Conservation (phyloP, 2,797 vertebrate genomes). For the Xenops minutus region DNA sequence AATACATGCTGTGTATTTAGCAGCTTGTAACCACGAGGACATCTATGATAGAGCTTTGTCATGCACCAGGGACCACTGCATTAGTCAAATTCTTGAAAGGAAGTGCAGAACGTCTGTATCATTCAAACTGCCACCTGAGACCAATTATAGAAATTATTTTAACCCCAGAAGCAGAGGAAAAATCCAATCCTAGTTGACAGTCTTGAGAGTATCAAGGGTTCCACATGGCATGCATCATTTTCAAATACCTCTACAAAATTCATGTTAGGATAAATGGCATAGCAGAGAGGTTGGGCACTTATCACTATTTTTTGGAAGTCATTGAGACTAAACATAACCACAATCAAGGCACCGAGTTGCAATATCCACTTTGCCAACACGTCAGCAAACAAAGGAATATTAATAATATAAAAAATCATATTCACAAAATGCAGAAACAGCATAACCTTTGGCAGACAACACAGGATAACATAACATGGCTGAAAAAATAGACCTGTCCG, state of each 20-base stretch:
- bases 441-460: neutral
- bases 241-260: neutral
- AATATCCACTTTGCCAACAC: neutral
- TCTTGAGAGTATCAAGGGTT: neutral
- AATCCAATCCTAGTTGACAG: neutral
- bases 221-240: neutral
- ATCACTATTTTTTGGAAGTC: neutral
- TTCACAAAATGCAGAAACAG: neutral
- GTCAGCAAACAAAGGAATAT: neutral
- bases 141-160: constrained; percentile 56
- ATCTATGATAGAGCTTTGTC: constrained; percentile 26
- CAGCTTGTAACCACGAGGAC: constrained; percentile 21
- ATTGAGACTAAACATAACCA: neutral
- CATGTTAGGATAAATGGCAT: neutral
- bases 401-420: neutral
- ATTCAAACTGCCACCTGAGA: constrained; percentile 43
- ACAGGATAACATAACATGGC: neutral
- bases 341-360: neutral
- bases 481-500: neutral
- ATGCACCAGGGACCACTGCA: constrained; percentile 35
- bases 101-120: constrained; percentile 1
- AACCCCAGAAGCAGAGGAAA: constrained; percentile 24
- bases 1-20: constrained; percentile 40
- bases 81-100: constrained; percentile 46
- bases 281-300: neutral